A percentile compares a stretch with the other conserved stretches of the same genome.
These are phyloP conservation scores for Thunnus albacares DNA, from an alignment of 2,797 vertebrate genomes.

Conservation along the genomic window DNA sequence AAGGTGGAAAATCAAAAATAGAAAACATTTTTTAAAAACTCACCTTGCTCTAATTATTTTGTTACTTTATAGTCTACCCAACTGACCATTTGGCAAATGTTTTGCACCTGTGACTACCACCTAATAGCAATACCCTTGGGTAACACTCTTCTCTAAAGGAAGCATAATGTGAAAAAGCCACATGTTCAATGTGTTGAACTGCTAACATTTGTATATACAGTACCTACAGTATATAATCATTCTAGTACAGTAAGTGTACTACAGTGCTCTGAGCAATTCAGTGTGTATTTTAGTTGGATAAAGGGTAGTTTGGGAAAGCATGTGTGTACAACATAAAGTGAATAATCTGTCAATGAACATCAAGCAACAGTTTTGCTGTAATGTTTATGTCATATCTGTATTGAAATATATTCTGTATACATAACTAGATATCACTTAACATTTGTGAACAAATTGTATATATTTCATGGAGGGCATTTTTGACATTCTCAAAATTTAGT, in stretches of 20 bases:
- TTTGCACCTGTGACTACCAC: background rate
- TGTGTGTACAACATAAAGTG: slow-evolving; percentile 18
- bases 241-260: slow-evolving; percentile 1
- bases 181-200: background rate
- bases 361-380: slow-evolving; percentile 14
- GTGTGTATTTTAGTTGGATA: slow-evolving; percentile 23
- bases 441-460: slow-evolving; percentile 46
- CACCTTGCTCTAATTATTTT: background rate
- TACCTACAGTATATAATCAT: background rate
- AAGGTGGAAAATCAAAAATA: background rate
- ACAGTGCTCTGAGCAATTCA: slow-evolving; percentile 8
- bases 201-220: slow-evolving; percentile 1
- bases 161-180: slow-evolving; percentile 45
- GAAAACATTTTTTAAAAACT: background rate
- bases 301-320: background rate
- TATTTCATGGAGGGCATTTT: slow-evolving; percentile 46
- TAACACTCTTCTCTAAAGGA: background rate
- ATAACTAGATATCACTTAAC: slow-evolving; percentile 21
- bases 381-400: slow-evolving; percentile 23
- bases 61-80: background rate
- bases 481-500: slow-evolving; percentile 37
- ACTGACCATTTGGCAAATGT: background rate
- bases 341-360: background rate
- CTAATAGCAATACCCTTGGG: background rate
- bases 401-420: slow-evolving; percentile 20